Evolutionary conservation across 1,140 invertebrate genomes (phyloP).

Genomic region (Metaphire vulgaris): DNA sequence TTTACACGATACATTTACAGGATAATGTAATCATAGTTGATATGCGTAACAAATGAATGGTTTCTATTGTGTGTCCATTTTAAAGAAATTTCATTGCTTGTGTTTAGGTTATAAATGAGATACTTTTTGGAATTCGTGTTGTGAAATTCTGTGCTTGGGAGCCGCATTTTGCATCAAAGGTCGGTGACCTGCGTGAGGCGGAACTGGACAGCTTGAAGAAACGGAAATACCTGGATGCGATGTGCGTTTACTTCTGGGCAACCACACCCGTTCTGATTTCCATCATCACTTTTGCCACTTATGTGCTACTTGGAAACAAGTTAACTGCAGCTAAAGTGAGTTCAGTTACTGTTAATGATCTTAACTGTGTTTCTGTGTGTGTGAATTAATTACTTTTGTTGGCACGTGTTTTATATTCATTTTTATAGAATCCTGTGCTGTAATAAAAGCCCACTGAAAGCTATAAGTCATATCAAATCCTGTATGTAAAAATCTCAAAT

Average conservation of each 20-base stretch:
- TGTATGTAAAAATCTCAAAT: too few relatives aligned
- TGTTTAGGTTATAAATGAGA: constrained; percentile 69
- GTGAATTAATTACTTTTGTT: neutral
- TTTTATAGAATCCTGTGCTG: too few relatives aligned
- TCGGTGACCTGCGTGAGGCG: constrained; percentile 50
- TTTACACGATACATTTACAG: too few relatives aligned
- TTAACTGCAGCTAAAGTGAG: constrained; percentile 77
- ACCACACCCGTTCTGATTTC: constrained; percentile 94
- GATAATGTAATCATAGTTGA: too few relatives aligned
- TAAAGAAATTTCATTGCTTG: too few relatives aligned
- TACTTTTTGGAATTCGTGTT: constrained; percentile 74
- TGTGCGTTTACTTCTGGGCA: constrained; percentile 98
- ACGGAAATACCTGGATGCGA: constrained; percentile 93
- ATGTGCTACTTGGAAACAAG: constrained; percentile 71
- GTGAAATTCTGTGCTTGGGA: constrained; percentile 94
- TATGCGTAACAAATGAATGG: too few relatives aligned
- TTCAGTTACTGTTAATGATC: neutral
- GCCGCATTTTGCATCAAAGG: constrained; percentile 68
- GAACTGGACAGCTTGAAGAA: constrained; percentile 53
- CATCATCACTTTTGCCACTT: constrained; percentile 81
- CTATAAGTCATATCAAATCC: neutral
- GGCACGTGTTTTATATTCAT: too few relatives aligned
- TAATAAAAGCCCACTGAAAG: neutral
- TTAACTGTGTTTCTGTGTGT: too few relatives aligned
- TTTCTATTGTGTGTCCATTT: too few relatives aligned